Conservation (phyloP, 1,140 invertebrate genomes). For the Zaprionus kolodkinae region DNA sequence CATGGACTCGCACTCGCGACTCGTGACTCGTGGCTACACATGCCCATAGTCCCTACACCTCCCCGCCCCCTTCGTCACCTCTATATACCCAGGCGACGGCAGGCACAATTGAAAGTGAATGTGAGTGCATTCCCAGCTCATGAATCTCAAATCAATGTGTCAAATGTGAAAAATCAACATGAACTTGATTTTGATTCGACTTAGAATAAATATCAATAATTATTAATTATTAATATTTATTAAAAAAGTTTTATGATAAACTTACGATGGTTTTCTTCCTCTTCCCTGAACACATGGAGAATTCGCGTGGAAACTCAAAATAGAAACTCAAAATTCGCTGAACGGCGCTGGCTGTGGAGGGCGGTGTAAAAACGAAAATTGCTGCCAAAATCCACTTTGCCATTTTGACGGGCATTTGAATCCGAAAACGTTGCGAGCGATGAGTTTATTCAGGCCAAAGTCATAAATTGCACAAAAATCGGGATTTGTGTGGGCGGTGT, state of each 20-base stretch:
- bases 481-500: constrained; percentile 20
- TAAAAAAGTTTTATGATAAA: too few species aligned
- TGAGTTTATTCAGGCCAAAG: constrained; percentile 66
- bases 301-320: constrained; percentile 5
- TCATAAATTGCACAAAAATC: constrained; percentile 70
- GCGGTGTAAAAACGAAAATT: constrained; percentile 51
- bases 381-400: constrained; percentile 65
- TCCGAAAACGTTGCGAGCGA: constrained; percentile 28
- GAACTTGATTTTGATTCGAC: constrained; percentile 13
- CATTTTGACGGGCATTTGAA: constrained; percentile 60
- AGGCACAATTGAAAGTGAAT: background rate
- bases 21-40: constrained; percentile 16
- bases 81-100: background rate
- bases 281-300: background rate
- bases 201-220: background rate
- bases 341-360: constrained; percentile 12
- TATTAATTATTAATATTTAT: too few species aligned
- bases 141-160: constrained; percentile 2
- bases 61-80: background rate
- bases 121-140: constrained; percentile 14
- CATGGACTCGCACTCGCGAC: constrained; percentile 17
- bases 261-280: background rate
- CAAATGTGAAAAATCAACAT: constrained; percentile 12
- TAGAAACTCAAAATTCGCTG: constrained; percentile 21
- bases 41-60: background rate